Conservation (phyloP, 2,797 vertebrate species). For the Zalophus californianus region DNA sequence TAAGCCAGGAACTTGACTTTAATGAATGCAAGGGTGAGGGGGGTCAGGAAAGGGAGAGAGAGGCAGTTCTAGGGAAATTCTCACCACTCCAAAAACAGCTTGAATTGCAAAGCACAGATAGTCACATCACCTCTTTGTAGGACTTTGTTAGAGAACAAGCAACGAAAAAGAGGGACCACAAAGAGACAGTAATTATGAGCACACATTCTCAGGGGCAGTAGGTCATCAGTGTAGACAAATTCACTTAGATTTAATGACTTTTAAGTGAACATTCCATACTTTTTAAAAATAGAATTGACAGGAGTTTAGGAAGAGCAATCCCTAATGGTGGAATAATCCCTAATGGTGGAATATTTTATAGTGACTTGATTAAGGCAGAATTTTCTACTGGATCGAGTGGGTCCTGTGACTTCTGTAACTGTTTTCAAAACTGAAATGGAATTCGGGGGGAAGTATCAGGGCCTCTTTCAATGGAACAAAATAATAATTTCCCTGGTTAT, state of each 20-base stretch:
- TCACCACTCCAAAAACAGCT: slow-evolving; percentile 70
- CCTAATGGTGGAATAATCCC: slow-evolving; percentile 1
- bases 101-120: slow-evolving; percentile 51
- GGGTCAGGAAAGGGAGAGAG: slow-evolving; percentile 36
- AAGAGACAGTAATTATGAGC: slow-evolving; percentile 59
- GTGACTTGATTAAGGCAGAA: slow-evolving; percentile 49
- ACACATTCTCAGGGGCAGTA: neutral
- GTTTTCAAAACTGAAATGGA: slow-evolving; percentile 55
- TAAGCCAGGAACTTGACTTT: slow-evolving; percentile 66
- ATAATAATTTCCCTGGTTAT: neutral
- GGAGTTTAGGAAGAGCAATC: slow-evolving; percentile 44
- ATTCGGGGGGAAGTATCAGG: neutral
- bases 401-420: neutral
- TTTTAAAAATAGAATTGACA: slow-evolving; percentile 52
- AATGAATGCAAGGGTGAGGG: slow-evolving; percentile 61
- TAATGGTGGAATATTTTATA: slow-evolving; percentile 41
- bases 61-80: slow-evolving; percentile 13
- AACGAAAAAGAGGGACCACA: slow-evolving; percentile 35
- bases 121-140: neutral
- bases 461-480: neutral
- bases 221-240: neutral
- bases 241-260: slow-evolving; percentile 23
- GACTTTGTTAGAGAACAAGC: slow-evolving; percentile 26
- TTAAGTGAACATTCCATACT: slow-evolving; percentile 57
- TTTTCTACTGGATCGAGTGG: neutral